Evolutionary conservation across 2,888 invertebrate species (phyloP), one percentile per base, ranked within the genome.

Genomic region (Ochropleura plecta): DNA sequence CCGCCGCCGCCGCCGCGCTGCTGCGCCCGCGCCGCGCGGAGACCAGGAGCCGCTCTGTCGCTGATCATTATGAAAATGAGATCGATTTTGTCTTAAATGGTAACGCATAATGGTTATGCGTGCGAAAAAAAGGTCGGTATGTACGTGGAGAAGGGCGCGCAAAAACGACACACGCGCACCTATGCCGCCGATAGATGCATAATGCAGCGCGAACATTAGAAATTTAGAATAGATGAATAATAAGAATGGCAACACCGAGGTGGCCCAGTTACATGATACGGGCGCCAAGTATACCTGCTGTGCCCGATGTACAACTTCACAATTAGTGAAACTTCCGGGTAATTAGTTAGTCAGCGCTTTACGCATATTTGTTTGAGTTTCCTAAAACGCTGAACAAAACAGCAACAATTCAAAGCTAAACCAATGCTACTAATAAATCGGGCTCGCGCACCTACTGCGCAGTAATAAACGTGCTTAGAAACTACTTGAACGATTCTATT

Each of bases 151-250:
- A 53, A 30, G 44, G 46, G 55, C 48, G 64, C 42, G 65, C 62
- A 86, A 76, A 83, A 76, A 74, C 71, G 16, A 59, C 53, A 20
- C 48, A 16, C 59, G 60, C 62, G 57, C 82, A 67, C 72, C 69
- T 68, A 60, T n/a, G 12, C 59, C 49, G n/a, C n/a, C n/a, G n/a
- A n/a, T n/a, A n/a, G n/a, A 85, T 85, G 69, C 79, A 78, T 82
- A 76, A 82, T 83, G 83, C 82, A 85, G 85, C 65, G 82, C 59
- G 51, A 86, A 86, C 69, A 77, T 84, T 77, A 79, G 74, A 74
- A 14, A 66, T 71, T 64, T 73, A 72, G 73, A 75, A 84, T 81
- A 81, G 66, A 62, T 77, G 73, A 73, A 79, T 84, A 77, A 73
- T 57, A 60, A 60, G 53, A 69, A 71, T 70, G 60, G 64, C 70